Percentiles rank a stretch among this genome's conserved stretches.
Evolutionary conservation across 2,888 invertebrate species (phyloP).

Genomic region (Himalopsyche japonica): DNA sequence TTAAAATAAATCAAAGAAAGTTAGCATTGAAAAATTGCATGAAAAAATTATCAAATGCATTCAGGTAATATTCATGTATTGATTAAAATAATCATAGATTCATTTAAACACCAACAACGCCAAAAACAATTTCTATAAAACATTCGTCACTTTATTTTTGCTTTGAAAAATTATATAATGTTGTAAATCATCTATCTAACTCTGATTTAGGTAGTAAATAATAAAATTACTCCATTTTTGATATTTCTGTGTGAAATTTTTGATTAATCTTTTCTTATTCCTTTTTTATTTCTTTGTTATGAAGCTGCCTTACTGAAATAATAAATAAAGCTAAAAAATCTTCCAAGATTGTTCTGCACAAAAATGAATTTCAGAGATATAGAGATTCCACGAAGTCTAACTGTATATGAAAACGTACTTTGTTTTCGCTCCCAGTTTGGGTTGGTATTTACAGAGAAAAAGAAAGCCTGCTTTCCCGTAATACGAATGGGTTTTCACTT

Average conservation of each 20-base stretch:
- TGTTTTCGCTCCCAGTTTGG: neutral
- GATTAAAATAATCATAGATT: no score
- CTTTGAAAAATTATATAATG: no score
- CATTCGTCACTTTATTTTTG: no score
- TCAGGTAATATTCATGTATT: no score
- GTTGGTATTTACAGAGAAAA: neutral
- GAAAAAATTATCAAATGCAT: no score
- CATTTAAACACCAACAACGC: no score
- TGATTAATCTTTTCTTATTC: neutral
- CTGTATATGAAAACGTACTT: neutral
- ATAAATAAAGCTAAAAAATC: neutral
- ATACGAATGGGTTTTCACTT: neutral
- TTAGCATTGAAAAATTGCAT: no score
- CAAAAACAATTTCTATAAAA: no score
- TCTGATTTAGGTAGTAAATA: no score
- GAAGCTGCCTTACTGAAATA: neutral
- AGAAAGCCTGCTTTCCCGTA: neutral
- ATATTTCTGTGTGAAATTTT: neutral
- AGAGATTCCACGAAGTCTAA: neutral
- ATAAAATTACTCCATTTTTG: no score
- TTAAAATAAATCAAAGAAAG: no score
- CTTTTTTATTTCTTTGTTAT: neutral
- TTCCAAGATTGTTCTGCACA: neutral
- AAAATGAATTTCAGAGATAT: neutral
- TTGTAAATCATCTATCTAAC: no score